phyloP scores from a whole-genome alignment of 1,140 invertebrate genomes.

The Patella vulgata region DNA sequence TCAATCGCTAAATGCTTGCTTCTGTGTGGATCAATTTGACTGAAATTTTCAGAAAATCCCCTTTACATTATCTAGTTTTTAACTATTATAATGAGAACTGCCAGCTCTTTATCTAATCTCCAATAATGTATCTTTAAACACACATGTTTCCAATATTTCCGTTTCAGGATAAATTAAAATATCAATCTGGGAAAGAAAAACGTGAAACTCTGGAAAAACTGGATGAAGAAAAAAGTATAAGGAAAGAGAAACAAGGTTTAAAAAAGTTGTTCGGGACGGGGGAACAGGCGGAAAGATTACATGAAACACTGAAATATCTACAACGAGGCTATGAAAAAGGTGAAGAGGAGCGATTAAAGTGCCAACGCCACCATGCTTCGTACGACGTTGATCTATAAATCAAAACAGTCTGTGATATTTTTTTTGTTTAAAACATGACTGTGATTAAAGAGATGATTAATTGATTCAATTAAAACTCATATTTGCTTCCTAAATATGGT shows the following conservation, averaged over 20 bases:
- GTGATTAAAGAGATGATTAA: conserved; percentile 1
- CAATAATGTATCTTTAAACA: too few species aligned
- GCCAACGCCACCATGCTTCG: conserved; percentile 8
- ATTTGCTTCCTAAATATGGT: conserved; percentile 9
- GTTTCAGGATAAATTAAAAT: conserved; percentile 8
- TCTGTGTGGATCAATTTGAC: too few species aligned
- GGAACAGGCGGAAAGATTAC: conserved; percentile 39
- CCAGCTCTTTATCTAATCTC: too few species aligned
- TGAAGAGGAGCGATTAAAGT: conserved; percentile 17
- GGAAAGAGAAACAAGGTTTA: conserved; percentile 29
- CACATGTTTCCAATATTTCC: neutral
- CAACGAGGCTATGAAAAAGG: conserved; percentile 39
- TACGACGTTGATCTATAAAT: conserved; percentile 7
- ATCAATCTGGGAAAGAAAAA: conserved; percentile 7
- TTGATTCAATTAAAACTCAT: conserved; percentile 8
- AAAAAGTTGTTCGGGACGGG: conserved; percentile 43
- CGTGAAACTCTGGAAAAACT: conserved; percentile 11
- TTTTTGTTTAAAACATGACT: neutral
- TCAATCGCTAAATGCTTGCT: neutral
- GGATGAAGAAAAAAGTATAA: conserved; percentile 14
- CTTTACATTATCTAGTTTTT: too few species aligned
- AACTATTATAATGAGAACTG: too few species aligned
- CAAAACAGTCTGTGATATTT: conserved; percentile 6
- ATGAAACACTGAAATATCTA: conserved; percentile 40
- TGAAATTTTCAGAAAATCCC: too few species aligned